phyloP scores from a whole-genome alignment of 2,113 vertebrate species.

The Gila orcuttii region DNA sequence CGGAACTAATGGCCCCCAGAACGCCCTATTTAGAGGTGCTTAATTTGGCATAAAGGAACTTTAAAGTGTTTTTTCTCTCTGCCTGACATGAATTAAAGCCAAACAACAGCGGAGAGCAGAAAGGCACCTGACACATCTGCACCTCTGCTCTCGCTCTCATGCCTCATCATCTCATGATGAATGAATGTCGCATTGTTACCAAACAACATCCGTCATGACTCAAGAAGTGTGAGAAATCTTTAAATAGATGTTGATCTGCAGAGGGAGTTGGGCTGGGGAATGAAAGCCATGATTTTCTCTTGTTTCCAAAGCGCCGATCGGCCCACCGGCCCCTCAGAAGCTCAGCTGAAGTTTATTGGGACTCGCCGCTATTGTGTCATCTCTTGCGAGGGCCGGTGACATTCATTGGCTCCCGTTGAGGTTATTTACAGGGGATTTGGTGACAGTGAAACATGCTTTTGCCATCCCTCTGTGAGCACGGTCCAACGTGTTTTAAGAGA shows the following conservation, averaged over 20 bases:
- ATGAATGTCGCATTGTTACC: constrained; percentile 63
- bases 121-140: constrained; percentile 56
- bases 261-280: constrained; percentile 32
- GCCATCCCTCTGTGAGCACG: constrained; percentile 35
- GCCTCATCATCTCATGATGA: constrained; percentile 66
- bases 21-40: constrained; percentile 55
- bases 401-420: constrained; percentile 59
- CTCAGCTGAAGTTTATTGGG: constrained; percentile 50
- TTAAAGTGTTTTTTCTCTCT: constrained; percentile 53
- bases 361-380: constrained; percentile 53
- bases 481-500: constrained; percentile 48
- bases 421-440: constrained; percentile 59
- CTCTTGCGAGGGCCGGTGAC: constrained; percentile 54
- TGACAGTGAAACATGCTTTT: constrained; percentile 61
- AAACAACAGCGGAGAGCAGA: constrained; percentile 64
- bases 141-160: constrained; percentile 62
- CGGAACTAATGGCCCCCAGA: constrained; percentile 55
- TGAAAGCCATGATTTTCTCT: constrained; percentile 58
- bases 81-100: constrained; percentile 64
- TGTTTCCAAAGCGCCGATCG: constrained; percentile 51
- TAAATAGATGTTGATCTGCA: constrained; percentile 55
- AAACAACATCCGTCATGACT: constrained; percentile 63
- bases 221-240: constrained; percentile 59
- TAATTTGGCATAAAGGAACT: constrained; percentile 58
- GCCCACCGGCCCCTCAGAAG: constrained; percentile 40